Evolutionary conservation across 2,797 vertebrate species (phyloP).

Genomic region (Sebastes aleutianus): DNA sequence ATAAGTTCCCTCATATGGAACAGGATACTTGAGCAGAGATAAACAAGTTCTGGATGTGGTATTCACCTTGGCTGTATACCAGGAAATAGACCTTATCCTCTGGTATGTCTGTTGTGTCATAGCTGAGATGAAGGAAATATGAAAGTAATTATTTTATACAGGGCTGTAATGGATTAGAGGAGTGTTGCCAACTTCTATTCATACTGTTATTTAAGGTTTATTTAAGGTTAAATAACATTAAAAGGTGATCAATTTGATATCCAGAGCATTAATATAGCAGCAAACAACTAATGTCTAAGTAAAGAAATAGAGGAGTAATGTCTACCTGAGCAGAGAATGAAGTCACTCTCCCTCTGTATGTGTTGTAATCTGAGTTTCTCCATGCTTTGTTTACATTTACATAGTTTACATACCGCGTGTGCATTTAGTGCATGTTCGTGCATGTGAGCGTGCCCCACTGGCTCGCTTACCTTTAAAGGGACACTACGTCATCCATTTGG

Average conservation of each 20-base stretch:
- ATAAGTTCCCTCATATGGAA: slow-evolving; percentile 38
- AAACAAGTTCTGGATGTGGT: slow-evolving; percentile 22
- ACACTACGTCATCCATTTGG: too few species aligned
- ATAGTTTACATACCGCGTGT: too few species aligned
- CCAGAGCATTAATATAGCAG: too few species aligned
- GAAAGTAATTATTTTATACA: background rate
- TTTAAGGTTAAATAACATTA: background rate
- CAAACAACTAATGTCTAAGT: too few species aligned
- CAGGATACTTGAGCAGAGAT: slow-evolving; percentile 25
- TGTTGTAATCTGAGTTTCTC: too few species aligned
- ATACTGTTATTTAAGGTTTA: background rate
- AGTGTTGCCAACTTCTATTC: background rate
- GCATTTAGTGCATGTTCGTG: too few species aligned
- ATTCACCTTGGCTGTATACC: slow-evolving; percentile 14
- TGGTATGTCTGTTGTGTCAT: background rate
- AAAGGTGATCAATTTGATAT: background rate
- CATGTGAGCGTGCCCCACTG: too few species aligned
- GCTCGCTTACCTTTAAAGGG: too few species aligned
- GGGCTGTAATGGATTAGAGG: background rate
- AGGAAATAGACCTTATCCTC: slow-evolving; percentile 11
- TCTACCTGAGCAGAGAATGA: too few species aligned
- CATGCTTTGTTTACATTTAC: too few species aligned
- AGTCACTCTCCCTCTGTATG: too few species aligned
- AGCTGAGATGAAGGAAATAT: background rate
- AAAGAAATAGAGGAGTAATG: too few species aligned